These are phyloP conservation scores for Blastomussa wellsi DNA, from an alignment of 92 coral and sea anemone genomes.

Conservation along the genomic window DNA sequence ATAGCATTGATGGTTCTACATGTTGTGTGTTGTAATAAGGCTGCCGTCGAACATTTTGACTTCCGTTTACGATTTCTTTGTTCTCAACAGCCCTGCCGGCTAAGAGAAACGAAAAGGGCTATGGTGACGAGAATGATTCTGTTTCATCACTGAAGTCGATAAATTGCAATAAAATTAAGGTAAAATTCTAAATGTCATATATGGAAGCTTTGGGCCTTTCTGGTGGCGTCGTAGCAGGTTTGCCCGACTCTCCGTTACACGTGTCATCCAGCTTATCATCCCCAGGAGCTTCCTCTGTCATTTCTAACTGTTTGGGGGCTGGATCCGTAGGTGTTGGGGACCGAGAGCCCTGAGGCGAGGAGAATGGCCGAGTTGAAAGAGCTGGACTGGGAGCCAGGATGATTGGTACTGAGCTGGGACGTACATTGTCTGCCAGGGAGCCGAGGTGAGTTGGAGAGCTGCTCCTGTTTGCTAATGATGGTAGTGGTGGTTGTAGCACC, in stretches of 20 bases:
- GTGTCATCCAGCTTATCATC: conserved; percentile 31
- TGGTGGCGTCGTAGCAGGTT: conserved; percentile 37
- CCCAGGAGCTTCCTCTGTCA: conserved; percentile 39
- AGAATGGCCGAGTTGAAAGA: conserved; percentile 31
- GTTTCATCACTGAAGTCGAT: not conserved
- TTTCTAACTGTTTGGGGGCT: conserved; percentile 28
- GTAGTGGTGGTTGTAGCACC: conserved; percentile 93
- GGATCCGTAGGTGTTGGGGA: conserved; percentile 46
- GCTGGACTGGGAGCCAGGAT: conserved; percentile 99
- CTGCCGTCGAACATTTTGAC: no score
- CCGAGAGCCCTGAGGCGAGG: conserved; percentile 47
- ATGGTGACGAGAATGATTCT: no score
- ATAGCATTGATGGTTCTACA: no score
- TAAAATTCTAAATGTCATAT: conserved; percentile 54
- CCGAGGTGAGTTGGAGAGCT: conserved; percentile 96
- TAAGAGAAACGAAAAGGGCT: no score
- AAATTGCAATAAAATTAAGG: not conserved
- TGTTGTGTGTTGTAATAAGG: no score
- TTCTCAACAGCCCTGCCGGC: no score
- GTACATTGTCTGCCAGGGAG: conserved; percentile 92
- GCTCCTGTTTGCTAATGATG: conserved; percentile 91
- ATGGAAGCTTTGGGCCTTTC: conserved; percentile 67
- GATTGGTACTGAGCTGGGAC: conserved; percentile 96
- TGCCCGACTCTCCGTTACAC: conserved; percentile 20
- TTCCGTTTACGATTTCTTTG: no score